Evolutionary conservation across 1,140 invertebrate genomes (phyloP), one percentile per base, ranked within the genome.

Genomic region (Scaptodrosophila lebanonensis): DNA sequence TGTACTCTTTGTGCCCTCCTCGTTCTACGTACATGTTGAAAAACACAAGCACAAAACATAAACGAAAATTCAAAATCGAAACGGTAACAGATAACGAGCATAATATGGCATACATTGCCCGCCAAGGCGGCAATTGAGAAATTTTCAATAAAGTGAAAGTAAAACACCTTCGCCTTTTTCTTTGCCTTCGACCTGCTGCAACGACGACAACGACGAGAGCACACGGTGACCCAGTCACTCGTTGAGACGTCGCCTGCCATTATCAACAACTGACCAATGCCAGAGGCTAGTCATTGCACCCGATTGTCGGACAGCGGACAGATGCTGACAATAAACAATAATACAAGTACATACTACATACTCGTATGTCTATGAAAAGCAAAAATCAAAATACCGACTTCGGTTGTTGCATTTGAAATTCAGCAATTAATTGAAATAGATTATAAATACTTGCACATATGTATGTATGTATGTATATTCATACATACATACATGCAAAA

Each of bases 231-330:
- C 9, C 6, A 27, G n/a, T n/a, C n/a, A n/a, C n/a, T n/a, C n/a
- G n/a, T n/a, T n/a, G n/a, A n/a, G n/a, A n/a, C n/a, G n/a, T n/a
- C n/a, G n/a, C n/a, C n/a, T n/a, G n/a, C n/a, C 27, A 6, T 29
- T 29, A 29, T 29, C 27, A 29, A 9, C 27, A 29, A 29, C 11
- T n/a, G 29, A 22, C 13, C 25, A 33, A 42, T 61, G 51, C 40
- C 16, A 42, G 16, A 38, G 64, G 36, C 38, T 35, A 71, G 72
- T 79, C 61, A 73, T 73, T 68, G 72, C 73, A 77, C 64, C 49
- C 63, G 36, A 15, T 39, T 39, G 36, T 39, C 9, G 8, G 12
- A 47, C 43, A 43, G 35, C 29, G 35, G 58, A 48, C 58, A 60
- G 45, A 52, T 53, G 56, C 42, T 8, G 11, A 33, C 40, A 60